Evolutionary conservation across 1,140 invertebrate species (phyloP), one percentile per base, ranked within the genome.

Genomic region (Pseudomyrmex dendroicus): DNA sequence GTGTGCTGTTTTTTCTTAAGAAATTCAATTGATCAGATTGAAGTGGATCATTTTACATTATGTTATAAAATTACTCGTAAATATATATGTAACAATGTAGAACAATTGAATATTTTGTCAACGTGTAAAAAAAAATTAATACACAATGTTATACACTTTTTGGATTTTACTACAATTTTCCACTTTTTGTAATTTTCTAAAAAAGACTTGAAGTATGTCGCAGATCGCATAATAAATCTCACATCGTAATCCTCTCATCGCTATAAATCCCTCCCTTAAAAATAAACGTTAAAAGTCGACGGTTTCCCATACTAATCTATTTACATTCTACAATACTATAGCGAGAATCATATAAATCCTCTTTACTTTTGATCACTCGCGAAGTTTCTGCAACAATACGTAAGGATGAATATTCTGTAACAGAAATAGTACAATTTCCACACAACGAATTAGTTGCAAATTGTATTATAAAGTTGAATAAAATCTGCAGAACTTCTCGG

Each of bases 311-410:
- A 80, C 84, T 82, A 86, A 82, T 48, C 74, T 91, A 92, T 91
- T 89, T 91, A 92, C 90, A 92, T 70, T 89, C 85, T 89, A 85
- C 44, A 83, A 83, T 62, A 73, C 70, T 86, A 73, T 35, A 54
- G 12, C 56, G 63, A 87, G 56, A 66, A 80, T 80, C 8, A 50
- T 17, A 9, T 5, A 35, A 35, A 70, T 80, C 54, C 54, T 80
- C 66, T 22, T 2, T 15, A 70, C 67, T 59, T 59, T 59, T 12
- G 66, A 12, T 72, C 66, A 70, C 12, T 72, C 54, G 44, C 44
- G 17, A 61, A 80, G 54, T 9, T 35, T 25, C 54, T 72, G 44
- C 66, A 12, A 25, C 35, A 35, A 59, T 7, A 63, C 13, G 9
- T 10, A 12, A 50, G 48, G 2, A 52, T 52, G 1, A 2, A 13